phyloP scores from a whole-genome alignment of 2,888 invertebrate species.

The Drosophila macrothrix region DNA sequence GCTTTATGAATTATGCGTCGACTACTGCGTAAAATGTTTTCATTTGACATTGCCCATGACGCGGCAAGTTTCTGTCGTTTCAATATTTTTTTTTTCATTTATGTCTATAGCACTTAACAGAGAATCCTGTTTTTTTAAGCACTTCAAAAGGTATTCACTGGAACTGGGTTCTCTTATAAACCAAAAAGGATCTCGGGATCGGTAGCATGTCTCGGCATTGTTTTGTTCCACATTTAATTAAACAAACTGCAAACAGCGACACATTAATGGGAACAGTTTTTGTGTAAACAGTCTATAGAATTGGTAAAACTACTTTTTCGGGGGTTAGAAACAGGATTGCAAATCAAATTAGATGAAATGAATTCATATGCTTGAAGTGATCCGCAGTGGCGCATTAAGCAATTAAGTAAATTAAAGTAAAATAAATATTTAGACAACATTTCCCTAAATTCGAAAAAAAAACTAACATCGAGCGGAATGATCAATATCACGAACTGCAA shows the following conservation, averaged over 20 bases:
- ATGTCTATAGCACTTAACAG: conserved; percentile 14
- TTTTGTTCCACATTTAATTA: conserved; percentile 71
- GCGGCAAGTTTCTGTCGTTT: conserved; percentile 36
- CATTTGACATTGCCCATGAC: conserved; percentile 55
- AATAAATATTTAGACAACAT: conserved; percentile 53
- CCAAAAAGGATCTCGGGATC: conserved; percentile 49
- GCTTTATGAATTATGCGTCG: conserved; percentile 69
- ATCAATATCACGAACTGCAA: not conserved
- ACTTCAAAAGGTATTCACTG: conserved; percentile 71
- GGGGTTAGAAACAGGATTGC: conserved; percentile 35
- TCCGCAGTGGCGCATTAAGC: conserved; percentile 49
- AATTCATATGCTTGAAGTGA: conserved; percentile 53
- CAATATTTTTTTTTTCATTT: conserved; percentile 3
- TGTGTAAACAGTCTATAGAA: conserved; percentile 15
- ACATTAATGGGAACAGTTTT: conserved; percentile 45
- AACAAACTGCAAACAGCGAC: conserved; percentile 71
- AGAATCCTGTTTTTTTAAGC: conserved; percentile 52
- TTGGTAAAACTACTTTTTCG: conserved; percentile 39
- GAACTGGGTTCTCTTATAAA: conserved; percentile 34
- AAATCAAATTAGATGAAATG: conserved; percentile 39
- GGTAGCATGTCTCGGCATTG: conserved; percentile 13
- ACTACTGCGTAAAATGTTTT: conserved; percentile 68
- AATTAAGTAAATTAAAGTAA: conserved; percentile 55
- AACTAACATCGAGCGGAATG: not conserved
- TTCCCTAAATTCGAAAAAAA: conserved; percentile 4